Conservation (phyloP, 2,888 invertebrate species). For the Tetragnatha montana region DNA sequence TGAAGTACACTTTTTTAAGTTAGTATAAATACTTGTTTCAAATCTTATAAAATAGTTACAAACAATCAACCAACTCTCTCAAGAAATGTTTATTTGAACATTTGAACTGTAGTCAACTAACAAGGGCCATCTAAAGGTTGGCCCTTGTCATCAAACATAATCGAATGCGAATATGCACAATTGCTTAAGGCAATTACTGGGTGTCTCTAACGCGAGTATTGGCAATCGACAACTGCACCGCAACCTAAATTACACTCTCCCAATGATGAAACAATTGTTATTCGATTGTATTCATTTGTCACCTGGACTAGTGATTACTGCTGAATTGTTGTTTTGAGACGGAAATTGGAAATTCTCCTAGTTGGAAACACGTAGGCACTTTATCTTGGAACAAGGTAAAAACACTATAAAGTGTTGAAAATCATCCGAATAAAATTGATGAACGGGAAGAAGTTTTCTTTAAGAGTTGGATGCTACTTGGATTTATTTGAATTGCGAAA, state of each 20-base stretch:
- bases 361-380: too few species aligned
- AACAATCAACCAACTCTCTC: too few species aligned
- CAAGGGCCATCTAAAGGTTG: not conserved
- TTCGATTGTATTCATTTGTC: not conserved
- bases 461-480: too few species aligned
- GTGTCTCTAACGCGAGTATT: not conserved
- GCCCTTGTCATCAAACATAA: constrained; percentile 4
- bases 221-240: not conserved
- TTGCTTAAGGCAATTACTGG: constrained; percentile 4
- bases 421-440: too few species aligned
- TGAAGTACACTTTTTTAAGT: too few species aligned
- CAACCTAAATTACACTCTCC: not conserved
- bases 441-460: too few species aligned
- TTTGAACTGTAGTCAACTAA: not conserved
- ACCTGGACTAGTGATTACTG: not conserved
- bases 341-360: not conserved
- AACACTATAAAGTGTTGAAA: too few species aligned
- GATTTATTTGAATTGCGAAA: too few species aligned
- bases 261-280: not conserved
- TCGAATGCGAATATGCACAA: not conserved
- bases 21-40: too few species aligned
- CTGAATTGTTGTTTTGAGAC: not conserved
- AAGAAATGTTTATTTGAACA: too few species aligned
- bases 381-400: too few species aligned
- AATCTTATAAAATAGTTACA: too few species aligned